Evolutionary conservation across 2,888 invertebrate genomes (phyloP).

Genomic region (Torymus aiolomorphi): DNA sequence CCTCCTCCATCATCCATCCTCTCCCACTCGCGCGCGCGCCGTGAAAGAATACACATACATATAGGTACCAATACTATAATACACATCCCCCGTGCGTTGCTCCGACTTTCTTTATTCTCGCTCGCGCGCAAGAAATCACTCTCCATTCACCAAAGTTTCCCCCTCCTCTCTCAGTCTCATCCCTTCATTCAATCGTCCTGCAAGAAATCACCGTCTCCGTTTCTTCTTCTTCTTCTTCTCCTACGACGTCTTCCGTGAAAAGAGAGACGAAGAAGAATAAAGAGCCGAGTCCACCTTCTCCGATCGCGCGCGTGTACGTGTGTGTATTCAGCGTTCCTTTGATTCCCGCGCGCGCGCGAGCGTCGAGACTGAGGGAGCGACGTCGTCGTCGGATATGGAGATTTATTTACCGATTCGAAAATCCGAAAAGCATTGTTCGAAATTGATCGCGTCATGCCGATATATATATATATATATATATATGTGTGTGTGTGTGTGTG

Average conservation of each 20-base stretch:
- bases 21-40: background rate
- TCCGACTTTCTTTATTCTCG: conserved; percentile 26
- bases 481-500: too few species aligned
- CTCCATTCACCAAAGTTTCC: conserved; percentile 42
- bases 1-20: background rate
- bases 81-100: conserved; percentile 3
- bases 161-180: conserved; percentile 50
- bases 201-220: conserved; percentile 39
- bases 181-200: conserved; percentile 55
- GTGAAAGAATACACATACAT: too few species aligned
- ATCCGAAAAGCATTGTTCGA: conserved; percentile 64
- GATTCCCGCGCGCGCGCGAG: background rate
- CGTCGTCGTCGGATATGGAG: conserved; percentile 35
- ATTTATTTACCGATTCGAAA: conserved; percentile 52
- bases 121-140: conserved; percentile 51
- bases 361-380: conserved; percentile 5
- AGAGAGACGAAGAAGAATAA: conserved; percentile 9
- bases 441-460: conserved; percentile 72
- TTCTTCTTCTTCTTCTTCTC: conserved; percentile 26
- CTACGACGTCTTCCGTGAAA: conserved; percentile 27
- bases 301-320: background rate
- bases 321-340: too few species aligned
- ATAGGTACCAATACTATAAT: too few species aligned
- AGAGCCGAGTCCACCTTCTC: conserved; percentile 38
- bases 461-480: conserved; percentile 60